Percentiles rank a stretch among this genome's conserved stretches.
Conservation (phyloP, 2,113 vertebrate species). For the Pterophyllum scalare region DNA sequence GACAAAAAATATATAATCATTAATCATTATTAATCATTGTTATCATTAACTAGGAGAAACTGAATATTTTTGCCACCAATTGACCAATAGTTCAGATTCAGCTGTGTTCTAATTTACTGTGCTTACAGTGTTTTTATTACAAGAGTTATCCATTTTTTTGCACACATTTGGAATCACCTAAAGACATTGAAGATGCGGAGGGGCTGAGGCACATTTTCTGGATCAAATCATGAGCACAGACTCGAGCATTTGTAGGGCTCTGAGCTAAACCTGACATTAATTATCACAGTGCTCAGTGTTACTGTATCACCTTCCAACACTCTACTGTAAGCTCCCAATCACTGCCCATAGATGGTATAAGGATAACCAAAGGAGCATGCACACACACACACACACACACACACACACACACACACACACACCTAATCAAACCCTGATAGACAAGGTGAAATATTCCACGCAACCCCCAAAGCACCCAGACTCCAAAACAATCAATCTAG, state of each 20-base stretch:
- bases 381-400: too few species aligned
- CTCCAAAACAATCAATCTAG: constrained; percentile 65
- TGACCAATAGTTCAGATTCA: constrained; percentile 1
- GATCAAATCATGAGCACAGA: background rate
- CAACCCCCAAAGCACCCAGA: constrained; percentile 42
- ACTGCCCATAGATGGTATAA: constrained; percentile 37
- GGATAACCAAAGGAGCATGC: background rate
- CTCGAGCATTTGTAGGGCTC: background rate
- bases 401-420: background rate
- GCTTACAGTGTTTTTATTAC: background rate
- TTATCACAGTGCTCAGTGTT: background rate
- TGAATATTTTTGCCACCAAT: background rate
- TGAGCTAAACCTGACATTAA: background rate
- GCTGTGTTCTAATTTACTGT: constrained; percentile 3
- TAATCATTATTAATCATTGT: too few species aligned
- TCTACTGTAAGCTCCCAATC: constrained; percentile 40
- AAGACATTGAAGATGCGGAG: background rate
- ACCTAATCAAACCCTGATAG: constrained; percentile 26
- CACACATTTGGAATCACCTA: background rate
- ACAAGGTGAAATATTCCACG: constrained; percentile 50
- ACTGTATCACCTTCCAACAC: background rate
- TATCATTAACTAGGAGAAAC: background rate
- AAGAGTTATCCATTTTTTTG: background rate
- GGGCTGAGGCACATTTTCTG: background rate
- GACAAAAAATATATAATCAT: background rate